A percentile compares a stretch with the other conserved stretches of the same genome.
Evolutionary conservation across 2,113 vertebrate species (phyloP).

Genomic region (Dryoscopus gambensis): DNA sequence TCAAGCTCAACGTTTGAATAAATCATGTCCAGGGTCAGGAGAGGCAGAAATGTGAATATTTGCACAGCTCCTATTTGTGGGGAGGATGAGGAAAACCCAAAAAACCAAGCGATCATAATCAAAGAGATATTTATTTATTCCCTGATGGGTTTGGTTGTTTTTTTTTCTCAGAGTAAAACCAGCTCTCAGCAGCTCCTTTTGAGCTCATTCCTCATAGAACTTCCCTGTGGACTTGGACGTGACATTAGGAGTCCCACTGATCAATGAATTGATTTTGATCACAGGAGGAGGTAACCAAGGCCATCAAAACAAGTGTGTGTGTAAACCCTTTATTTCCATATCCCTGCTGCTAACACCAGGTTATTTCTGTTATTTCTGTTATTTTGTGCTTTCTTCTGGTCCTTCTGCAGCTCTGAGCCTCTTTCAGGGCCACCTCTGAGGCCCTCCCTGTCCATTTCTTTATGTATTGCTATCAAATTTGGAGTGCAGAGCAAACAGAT

Average conservation of each 20-base stretch:
- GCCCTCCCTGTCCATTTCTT: neutral
- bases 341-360: neutral
- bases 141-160: neutral
- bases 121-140: neutral
- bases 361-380: neutral
- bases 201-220: neutral
- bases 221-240: neutral
- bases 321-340: neutral
- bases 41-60: neutral
- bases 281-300: neutral
- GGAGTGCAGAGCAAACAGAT: neutral
- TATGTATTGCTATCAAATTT: neutral
- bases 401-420: neutral
- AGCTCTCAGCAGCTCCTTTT: neutral
- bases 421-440: neutral
- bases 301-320: neutral
- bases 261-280: neutral
- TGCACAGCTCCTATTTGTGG: neutral
- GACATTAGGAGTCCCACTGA: neutral
- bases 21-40: neutral
- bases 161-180: neutral
- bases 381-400: neutral
- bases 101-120: neutral
- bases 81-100: neutral
- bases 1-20: neutral